These are phyloP conservation scores for Heterohyrax brucei DNA, from an alignment of 2,797 vertebrate genomes.

Conservation along the genomic window DNA sequence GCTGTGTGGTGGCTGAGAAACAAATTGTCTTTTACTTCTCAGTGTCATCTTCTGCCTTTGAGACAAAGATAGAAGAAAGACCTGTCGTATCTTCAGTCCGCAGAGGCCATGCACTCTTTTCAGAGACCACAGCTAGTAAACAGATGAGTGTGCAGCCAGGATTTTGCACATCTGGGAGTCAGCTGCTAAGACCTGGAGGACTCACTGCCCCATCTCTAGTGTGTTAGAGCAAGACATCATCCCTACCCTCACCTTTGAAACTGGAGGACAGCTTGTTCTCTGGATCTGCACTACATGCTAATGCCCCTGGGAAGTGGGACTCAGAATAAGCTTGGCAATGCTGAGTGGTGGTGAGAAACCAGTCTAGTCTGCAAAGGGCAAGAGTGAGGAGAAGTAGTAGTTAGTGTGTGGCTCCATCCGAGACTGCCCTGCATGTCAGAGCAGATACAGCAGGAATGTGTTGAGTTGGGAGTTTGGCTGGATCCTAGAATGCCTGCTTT, in stretches of 20 bases:
- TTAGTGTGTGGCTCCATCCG: not conserved
- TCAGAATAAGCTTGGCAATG: not conserved
- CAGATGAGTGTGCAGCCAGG: not conserved
- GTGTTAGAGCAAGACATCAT: not conserved
- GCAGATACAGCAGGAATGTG: not conserved
- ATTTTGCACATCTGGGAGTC: not conserved
- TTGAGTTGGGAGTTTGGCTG: not conserved
- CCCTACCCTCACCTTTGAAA: conserved; percentile 18
- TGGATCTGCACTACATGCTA: conserved; percentile 5
- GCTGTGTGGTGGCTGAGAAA: not conserved
- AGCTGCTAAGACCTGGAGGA: not conserved
- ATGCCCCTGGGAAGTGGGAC: not conserved
- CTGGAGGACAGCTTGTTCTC: not conserved
- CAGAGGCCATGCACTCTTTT: not conserved
- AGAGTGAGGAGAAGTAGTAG: not conserved
- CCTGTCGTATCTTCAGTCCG: not conserved
- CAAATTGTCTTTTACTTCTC: conserved; percentile 31
- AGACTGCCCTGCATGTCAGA: not conserved
- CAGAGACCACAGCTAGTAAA: conserved; percentile 36
- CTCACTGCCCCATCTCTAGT: not conserved
- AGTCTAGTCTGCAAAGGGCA: not conserved
- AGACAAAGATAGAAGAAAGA: conserved; percentile 38
- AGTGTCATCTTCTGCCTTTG: not conserved
- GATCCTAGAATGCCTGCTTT: not conserved
- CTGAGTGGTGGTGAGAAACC: not conserved